A percentile compares a stretch with the other conserved stretches of the same genome.
These are phyloP conservation scores for Diglossa cyanea DNA, from an alignment of 2,797 vertebrate genomes.

Conservation along the genomic window DNA sequence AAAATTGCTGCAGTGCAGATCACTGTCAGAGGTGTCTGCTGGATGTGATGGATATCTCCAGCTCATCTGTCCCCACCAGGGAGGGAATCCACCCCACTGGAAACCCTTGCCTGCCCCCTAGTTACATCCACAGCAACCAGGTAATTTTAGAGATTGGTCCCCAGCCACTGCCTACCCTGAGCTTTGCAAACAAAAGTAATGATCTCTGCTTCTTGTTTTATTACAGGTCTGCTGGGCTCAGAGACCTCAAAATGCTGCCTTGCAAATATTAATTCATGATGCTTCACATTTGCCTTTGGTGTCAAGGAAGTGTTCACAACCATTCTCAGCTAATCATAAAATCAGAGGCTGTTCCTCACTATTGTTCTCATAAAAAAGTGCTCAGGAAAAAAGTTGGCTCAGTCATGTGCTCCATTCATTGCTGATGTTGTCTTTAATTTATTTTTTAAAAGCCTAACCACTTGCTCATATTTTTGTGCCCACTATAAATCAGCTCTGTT, in stretches of 20 bases:
- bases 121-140: background rate
- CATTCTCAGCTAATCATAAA: constrained; percentile 26
- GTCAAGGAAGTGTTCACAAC: background rate
- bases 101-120: background rate
- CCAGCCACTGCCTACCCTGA: background rate
- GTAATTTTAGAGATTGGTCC: constrained; percentile 30
- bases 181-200: constrained; percentile 43
- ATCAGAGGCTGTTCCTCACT: background rate
- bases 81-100: background rate
- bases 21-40: constrained; percentile 34
- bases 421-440: background rate
- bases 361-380: background rate
- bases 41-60: constrained; percentile 5
- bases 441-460: constrained; percentile 12
- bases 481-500: constrained; percentile 13
- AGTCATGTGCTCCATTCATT: background rate
- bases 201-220: background rate
- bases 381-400: background rate
- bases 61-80: background rate
- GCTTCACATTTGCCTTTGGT: background rate
- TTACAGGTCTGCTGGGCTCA: constrained; percentile 11
- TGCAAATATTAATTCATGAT: constrained; percentile 48
- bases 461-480: background rate
- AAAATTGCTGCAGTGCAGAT: background rate
- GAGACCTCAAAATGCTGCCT: constrained; percentile 43